These are phyloP conservation scores for Trachythela sp. DNA, from an alignment of 64 coral and sea anemone species.

Conservation along the genomic window DNA sequence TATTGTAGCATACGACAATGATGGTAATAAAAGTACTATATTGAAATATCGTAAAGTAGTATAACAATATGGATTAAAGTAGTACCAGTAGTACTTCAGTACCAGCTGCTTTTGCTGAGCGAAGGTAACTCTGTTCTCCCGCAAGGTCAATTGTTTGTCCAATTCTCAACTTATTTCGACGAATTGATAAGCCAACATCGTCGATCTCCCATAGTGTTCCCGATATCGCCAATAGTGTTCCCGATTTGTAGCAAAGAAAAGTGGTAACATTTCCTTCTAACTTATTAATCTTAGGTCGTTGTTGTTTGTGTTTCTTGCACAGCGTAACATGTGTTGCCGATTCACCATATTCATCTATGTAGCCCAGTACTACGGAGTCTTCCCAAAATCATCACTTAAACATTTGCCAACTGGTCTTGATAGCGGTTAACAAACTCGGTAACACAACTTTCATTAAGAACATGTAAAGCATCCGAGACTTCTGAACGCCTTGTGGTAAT, in stretches of 20 bases:
- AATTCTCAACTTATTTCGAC: not conserved
- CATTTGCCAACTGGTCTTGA: not conserved
- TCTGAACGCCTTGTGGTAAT: not conserved
- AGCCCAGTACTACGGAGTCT: constrained; percentile 7
- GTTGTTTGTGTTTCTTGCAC: not conserved
- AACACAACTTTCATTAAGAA: not conserved
- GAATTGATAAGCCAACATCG: not conserved
- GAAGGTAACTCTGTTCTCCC: not conserved
- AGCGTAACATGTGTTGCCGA: not conserved
- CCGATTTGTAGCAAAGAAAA: constrained; percentile 4
- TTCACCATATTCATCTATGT: constrained; percentile 12
- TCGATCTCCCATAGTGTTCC: not conserved
- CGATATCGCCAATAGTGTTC: too few species aligned
- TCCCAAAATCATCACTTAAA: not conserved
- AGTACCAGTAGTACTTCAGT: not conserved
- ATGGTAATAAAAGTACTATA: not conserved
- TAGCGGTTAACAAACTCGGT: not conserved
- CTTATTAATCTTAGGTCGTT: not conserved
- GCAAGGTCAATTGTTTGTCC: not conserved
- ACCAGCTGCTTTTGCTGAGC: not conserved
- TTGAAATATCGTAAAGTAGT: not conserved
- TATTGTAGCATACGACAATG: not conserved
- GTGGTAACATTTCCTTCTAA: not conserved
- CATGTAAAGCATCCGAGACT: not conserved
- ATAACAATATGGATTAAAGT: not conserved